A percentile compares a stretch with the other conserved stretches of the same genome.
Conservation (phyloP, 92 coral and sea anemone species). For the Phenganax stokvisi region DNA sequence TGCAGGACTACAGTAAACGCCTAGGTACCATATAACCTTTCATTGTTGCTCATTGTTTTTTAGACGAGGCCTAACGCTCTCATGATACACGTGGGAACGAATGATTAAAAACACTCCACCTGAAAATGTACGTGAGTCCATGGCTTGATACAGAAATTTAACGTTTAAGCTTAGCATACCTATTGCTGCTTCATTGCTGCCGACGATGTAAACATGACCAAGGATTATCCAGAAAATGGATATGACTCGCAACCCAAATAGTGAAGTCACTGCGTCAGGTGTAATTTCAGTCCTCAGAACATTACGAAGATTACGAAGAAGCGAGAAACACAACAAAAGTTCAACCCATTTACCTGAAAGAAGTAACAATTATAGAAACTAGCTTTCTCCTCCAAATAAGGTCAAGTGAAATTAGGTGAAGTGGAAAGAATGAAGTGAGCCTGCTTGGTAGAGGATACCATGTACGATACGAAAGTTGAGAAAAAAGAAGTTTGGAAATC, state of each 20-base stretch:
- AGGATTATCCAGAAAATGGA: slow-evolving; percentile 20
- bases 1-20: no score
- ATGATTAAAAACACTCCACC: no score
- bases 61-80: no score
- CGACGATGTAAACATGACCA: background rate
- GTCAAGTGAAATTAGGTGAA: background rate
- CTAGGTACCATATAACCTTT: no score
- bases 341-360: slow-evolving; percentile 49
- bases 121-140: no score
- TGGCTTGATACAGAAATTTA: background rate
- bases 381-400: background rate
- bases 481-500: no score
- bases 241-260: slow-evolving; percentile 10
- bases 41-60: no score
- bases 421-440: background rate
- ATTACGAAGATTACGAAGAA: slow-evolving; percentile 15
- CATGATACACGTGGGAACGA: no score
- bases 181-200: background rate
- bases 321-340: slow-evolving; percentile 24
- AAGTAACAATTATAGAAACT: background rate
- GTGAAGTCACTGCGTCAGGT: slow-evolving; percentile 12
- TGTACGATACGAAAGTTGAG: no score
- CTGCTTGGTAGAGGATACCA: no score
- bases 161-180: background rate
- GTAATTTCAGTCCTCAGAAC: slow-evolving; percentile 15